A percentile compares a stretch with the other conserved stretches of the same genome.
Conservation (phyloP, 2,113 vertebrate species). For the Butastur rufipennis region DNA sequence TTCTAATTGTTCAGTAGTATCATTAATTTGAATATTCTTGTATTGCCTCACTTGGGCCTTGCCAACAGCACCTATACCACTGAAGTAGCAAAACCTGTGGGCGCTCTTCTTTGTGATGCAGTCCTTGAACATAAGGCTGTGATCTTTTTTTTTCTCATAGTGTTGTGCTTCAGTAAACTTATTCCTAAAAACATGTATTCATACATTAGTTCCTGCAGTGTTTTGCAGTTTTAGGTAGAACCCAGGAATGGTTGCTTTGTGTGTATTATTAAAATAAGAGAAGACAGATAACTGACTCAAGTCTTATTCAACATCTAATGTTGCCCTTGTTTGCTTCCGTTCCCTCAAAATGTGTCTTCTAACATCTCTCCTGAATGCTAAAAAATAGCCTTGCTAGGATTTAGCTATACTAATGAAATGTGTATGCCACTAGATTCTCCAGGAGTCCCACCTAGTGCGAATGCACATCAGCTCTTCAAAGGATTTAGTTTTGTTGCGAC, state of each 20-base stretch:
- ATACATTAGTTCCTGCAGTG: not conserved
- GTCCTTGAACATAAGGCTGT: not conserved
- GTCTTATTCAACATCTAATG: not conserved
- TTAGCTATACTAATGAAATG: conserved; percentile 7
- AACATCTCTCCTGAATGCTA: not conserved
- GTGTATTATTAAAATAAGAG: not conserved
- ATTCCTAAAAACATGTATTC: not conserved
- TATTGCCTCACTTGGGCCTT: not conserved
- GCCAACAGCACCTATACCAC: not conserved
- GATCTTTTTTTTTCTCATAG: not conserved
- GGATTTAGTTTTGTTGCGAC: conserved; percentile 98
- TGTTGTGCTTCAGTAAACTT: not conserved
- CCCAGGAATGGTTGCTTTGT: not conserved
- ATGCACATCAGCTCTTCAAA: conserved; percentile 97
- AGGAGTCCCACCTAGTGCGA: conserved; percentile 95
- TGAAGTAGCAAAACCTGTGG: not conserved
- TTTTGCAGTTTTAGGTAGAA: not conserved
- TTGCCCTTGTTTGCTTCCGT: not conserved
- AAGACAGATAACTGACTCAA: not conserved
- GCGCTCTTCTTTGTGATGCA: not conserved
- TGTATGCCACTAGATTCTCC: conserved; percentile 85
- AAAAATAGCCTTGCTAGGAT: not conserved
- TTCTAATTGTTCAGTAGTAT: not conserved
- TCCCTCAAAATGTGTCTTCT: not conserved
- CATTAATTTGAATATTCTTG: not conserved